Evolutionary conservation across 2,113 vertebrate species (phyloP), one percentile per base, ranked within the genome.

Genomic region (Pardalotus punctatus): DNA sequence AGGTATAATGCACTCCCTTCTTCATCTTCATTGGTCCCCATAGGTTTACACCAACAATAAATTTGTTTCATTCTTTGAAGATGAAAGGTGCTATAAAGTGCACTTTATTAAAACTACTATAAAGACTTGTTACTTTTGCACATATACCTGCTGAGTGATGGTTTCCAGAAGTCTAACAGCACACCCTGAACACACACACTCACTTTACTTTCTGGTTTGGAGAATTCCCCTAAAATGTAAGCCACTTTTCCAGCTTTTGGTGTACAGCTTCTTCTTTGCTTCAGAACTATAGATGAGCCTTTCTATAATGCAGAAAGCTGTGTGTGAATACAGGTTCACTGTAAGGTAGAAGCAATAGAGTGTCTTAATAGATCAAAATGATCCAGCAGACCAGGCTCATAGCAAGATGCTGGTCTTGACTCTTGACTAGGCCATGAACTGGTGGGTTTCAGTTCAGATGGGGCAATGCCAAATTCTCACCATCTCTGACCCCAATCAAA

Each of bases 31-130:
- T 74, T 66, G 45, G 69, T 88, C 88, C 51, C 85, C 53, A 35
- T 14, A 16, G 82, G 60, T 73, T 95, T 90, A 78, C 33, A 66
- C 22, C 40, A 86, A 86, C 72, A 90, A 88, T 90, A 94, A 93
- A 93, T 92, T 96, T 70, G 20, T 31, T 83, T 84, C 60, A 20
- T 74, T 92, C 90, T 95, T 94, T 94, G 94, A 97, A 96, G 93
- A 95, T 86, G 81, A 97, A 96, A 96, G 72, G 56, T 81, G 58
- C 54, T 83, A 56, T 81, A 83, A 92, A 22, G 5, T 56, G n/a
- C 51, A 95, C 76, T 94, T 96, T 76, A 96, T 88, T 96, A 95
- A 95, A 88, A 33, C 38, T 53, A 60, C 79, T 74, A 83, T 88
- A 92, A 94, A 94, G 69, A 40, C 48, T 40, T 93, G 92, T 90